These are phyloP conservation scores for Enteromius mattozi DNA, from an alignment of 2,797 vertebrate genomes.

Conservation along the genomic window DNA sequence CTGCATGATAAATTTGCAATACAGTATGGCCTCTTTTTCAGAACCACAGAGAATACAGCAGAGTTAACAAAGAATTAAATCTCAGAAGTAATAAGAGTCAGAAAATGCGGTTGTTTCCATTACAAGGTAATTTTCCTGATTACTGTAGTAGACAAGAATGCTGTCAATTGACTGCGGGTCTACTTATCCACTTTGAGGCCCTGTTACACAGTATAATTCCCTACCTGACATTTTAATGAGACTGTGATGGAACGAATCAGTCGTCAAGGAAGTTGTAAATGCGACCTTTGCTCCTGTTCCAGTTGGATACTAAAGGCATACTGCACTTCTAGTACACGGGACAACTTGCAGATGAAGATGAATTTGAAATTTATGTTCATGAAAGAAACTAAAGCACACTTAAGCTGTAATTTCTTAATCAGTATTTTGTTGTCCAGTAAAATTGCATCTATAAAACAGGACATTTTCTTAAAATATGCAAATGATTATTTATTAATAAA, in stretches of 20 bases:
- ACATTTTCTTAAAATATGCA: too few relatives aligned
- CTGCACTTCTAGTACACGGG: neutral
- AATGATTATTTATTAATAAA: neutral
- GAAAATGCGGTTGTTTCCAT: neutral
- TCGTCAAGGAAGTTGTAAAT: conserved; percentile 36
- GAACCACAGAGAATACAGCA: neutral
- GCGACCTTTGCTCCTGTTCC: conserved; percentile 42
- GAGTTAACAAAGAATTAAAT: neutral
- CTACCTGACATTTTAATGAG: conserved; percentile 34
- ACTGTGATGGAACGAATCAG: conserved; percentile 19
- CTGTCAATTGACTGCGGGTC: neutral
- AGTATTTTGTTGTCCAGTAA: neutral
- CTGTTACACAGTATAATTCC: conserved; percentile 4
- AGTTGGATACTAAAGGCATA: conserved; percentile 13
- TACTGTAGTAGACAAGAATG: neutral
- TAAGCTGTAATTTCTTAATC: neutral
- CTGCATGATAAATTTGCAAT: neutral
- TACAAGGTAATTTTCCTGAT: neutral
- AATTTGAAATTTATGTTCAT: neutral
- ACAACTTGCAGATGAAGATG: neutral
- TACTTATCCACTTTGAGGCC: neutral
- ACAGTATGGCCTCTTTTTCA: neutral
- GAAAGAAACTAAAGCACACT: neutral
- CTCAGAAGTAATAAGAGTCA: neutral
- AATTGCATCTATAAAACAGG: too few relatives aligned